Evolutionary conservation across 2,797 vertebrate species (phyloP), one percentile per base, ranked within the genome.

Genomic region (Arctocebus calabarensis): DNA sequence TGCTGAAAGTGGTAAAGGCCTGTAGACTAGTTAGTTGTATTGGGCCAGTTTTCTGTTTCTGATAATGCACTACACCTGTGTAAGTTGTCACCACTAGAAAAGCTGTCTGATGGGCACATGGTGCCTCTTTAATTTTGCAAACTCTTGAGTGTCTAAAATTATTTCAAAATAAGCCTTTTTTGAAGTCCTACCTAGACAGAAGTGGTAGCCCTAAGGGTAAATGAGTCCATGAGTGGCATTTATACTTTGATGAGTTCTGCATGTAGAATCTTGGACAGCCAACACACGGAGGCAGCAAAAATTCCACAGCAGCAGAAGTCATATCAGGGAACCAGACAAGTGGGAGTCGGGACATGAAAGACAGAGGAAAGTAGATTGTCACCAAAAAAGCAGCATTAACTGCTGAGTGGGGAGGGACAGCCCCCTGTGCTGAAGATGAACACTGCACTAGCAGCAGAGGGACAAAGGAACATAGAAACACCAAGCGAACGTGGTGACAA

Each of bases 301-400:
- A 64, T 61, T 29, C n/a, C 68, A 77, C 45, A 25, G 55, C 78
- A 48, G 37, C 70, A 61, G 61, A 83, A 66, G 62, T 82, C 62
- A 37, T 13, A 40, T 37, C 32, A 73, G 16, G 88, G 17, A 64
- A 68, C n/a, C 27, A 52, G 55, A 1, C 6, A 45, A 59, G 2
- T 23, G 14, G 17, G 61, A 84, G 20, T 12, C 22, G 25, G 29
- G 12, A 40, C 12, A n/a, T 40, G 10, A 93, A 84, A 75, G 32
- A 34, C 29, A 90, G 81, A 88, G 48, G 34, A 90, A 91, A 94
- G 81, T 22, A 40, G 48, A 84, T 52, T 61, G 73, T 61, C 40
- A 92, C 55, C 3, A 61, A 59, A 45, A n/a, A 57, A 57, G 22
- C 19, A 70, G 55, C 27, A 57, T 64, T 43, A 61, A 19, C 61